Evolutionary conservation across 2,888 invertebrate species (phyloP).

Genomic region (Meteorus cinctellus): DNA sequence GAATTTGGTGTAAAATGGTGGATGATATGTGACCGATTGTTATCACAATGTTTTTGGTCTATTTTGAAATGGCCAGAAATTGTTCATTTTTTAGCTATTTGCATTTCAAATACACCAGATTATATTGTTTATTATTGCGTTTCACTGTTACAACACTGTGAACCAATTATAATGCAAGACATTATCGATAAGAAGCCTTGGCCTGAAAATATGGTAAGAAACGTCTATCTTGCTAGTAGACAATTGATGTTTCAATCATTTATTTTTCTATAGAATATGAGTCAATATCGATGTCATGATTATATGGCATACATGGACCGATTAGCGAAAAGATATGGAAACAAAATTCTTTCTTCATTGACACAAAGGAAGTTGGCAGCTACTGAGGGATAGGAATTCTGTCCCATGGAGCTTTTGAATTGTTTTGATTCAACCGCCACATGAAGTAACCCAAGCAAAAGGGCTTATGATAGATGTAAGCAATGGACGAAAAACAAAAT

Average conservation of each 20-base stretch:
- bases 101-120: slow-evolving; percentile 67
- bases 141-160: slow-evolving; percentile 65
- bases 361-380: slow-evolving; percentile 44
- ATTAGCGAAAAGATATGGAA: slow-evolving; percentile 67
- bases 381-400: not conserved
- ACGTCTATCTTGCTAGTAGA: slow-evolving; percentile 19
- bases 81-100: slow-evolving; percentile 65
- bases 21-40: slow-evolving; percentile 66
- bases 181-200: slow-evolving; percentile 63
- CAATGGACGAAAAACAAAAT: not conserved
- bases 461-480: slow-evolving; percentile 24
- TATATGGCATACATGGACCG: slow-evolving; percentile 68
- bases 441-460: not conserved
- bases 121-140: slow-evolving; percentile 68
- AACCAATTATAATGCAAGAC: slow-evolving; percentile 60
- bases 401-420: not conserved
- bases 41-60: slow-evolving; percentile 68
- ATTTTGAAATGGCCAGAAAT: slow-evolving; percentile 69
- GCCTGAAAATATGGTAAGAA: slow-evolving; percentile 67
- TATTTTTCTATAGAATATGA: slow-evolving; percentile 58
- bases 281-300: slow-evolving; percentile 63
- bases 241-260: not conserved
- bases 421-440: not conserved
- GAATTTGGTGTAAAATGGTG: slow-evolving; percentile 69
- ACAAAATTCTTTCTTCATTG: slow-evolving; percentile 65